Evolutionary conservation across 2,888 invertebrate genomes (phyloP), one percentile per base, ranked within the genome.

Genomic region (Hybos culiciformis): DNA sequence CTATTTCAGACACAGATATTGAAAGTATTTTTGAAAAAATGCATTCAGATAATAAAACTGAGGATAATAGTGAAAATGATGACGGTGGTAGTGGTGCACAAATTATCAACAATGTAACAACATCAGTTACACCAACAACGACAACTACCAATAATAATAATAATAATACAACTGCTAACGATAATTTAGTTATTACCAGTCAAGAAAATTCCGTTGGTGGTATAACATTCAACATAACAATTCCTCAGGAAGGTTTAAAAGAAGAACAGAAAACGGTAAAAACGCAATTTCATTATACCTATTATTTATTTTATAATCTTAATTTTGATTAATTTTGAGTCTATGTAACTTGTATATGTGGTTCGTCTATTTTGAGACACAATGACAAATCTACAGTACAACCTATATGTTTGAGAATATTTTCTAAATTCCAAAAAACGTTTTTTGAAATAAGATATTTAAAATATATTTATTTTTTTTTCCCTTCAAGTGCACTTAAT

Each of bases 21-120:
- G 67, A 67, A 48, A 67, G 67, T 50, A 62, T 68, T 47, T 68
- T 67, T 39, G 68, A 67, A 48, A 68, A 68, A 51, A 57, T 67
- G 54, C 67, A 67, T 52, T 67, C 67, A 38, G 67, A 67, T 42
- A n/a, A n/a, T n/a, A 67, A 67, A 48, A 54, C 55, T 6, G 67
- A 67, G 9, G n/a, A n/a, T n/a, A n/a, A n/a, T n/a, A n/a, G n/a
- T n/a, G n/a, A n/a, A n/a, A 54, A 53, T 38, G 58, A 56, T 23
- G 53, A 48, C 29, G 51, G 42, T 42, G 37, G 19, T 18, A 45
- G 41, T 36, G 44, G 41, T 20, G 32, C 32, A 15, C 15, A 17
- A n/a, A n/a, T n/a, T n/a, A n/a, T n/a, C n/a, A 29, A 29, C 6
- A 19, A 32, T 12, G 44, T 51, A 39, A 50, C 49, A 7, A 43